Evolutionary conservation across 2,888 invertebrate species (phyloP), one percentile per base, ranked within the genome.

Genomic region (Pyrgus malvae): DNA sequence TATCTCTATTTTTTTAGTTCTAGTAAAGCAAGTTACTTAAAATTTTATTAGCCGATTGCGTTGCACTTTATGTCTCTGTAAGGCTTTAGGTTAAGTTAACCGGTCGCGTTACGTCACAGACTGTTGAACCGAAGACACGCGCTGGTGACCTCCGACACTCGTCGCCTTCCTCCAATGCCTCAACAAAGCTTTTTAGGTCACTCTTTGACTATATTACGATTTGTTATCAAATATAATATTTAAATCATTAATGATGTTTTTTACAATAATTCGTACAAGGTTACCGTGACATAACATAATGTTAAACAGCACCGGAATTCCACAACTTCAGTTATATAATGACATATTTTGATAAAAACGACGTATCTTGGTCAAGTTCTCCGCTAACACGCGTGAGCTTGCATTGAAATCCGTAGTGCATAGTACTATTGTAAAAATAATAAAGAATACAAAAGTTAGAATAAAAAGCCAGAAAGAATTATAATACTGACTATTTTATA

Each of bases 41-140:
- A n/a, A n/a, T n/a, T n/a, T n/a, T n/a, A 31, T 33, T 31, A 5
- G 25, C 12, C 21, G 46, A 35, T 46, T 35, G 19, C 35, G 35
- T 23, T 33, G 8, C 11, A 40, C 23, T 40, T 12, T 12, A 3
- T 45, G 11, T 40, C 29, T 58, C 25, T 31, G 41, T 48, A 42
- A 42, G 42, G 29, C 57, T 48, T 42, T 33, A 37, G 38, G 35
- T 53, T 45, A 51, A 68, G 21, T 59, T 58, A 71, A 78, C 78
- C 72, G 78, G 79, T 74, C 61, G 46, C 40, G 59, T 87, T 86
- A 79, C 82, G 67, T 83, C 82, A 85, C 65, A 72, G 76, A 69
- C 56, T 77, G 69, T 77, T 78, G 79, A 80, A 78, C 77, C 70
- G 68, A 62, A 65, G 73, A 68, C 71, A 65, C 70, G 66, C 66